Evolutionary conservation across 2,797 vertebrate genomes (phyloP).

Genomic region (Liasis olivaceus): DNA sequence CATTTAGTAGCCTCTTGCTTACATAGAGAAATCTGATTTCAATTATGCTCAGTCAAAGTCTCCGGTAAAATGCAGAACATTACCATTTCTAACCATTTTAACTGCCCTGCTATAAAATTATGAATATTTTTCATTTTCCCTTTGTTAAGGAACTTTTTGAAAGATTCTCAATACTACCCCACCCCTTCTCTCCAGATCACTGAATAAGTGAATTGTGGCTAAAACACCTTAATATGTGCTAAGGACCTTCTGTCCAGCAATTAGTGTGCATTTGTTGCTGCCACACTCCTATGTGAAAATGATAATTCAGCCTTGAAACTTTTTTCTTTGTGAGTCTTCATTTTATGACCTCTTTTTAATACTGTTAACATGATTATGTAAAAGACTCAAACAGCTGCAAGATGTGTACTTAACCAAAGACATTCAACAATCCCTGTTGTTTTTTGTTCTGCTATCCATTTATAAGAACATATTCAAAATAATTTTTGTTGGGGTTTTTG

Average conservation of each 20-base stretch:
- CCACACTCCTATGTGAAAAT: not conserved
- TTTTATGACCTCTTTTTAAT: not conserved
- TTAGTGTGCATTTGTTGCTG: slow-evolving; percentile 6
- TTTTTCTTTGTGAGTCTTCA: not conserved
- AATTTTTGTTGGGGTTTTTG: not conserved
- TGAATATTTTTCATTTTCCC: slow-evolving; percentile 38
- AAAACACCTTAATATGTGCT: slow-evolving; percentile 25
- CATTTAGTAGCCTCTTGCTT: slow-evolving; percentile 48
- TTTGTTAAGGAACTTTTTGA: slow-evolving; percentile 23
- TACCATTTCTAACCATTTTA: slow-evolving; percentile 34
- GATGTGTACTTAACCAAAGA: not conserved
- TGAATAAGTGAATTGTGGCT: slow-evolving; percentile 14
- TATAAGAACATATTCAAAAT: not conserved
- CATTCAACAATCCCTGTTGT: not conserved
- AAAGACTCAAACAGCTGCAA: not conserved
- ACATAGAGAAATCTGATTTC: slow-evolving; percentile 53
- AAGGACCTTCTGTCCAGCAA: slow-evolving; percentile 19
- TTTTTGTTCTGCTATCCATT: not conserved
- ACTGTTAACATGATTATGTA: not conserved
- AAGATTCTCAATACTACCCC: not conserved
- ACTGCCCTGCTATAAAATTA: slow-evolving; percentile 16
- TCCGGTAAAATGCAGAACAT: slow-evolving; percentile 36
- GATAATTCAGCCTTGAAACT: not conserved
- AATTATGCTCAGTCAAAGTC: slow-evolving; percentile 38
- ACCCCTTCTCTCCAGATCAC: not conserved